Evolutionary conservation across 2,113 vertebrate genomes (phyloP), one percentile per base, ranked within the genome.

Genomic region (Periophthalmus modestus): DNA sequence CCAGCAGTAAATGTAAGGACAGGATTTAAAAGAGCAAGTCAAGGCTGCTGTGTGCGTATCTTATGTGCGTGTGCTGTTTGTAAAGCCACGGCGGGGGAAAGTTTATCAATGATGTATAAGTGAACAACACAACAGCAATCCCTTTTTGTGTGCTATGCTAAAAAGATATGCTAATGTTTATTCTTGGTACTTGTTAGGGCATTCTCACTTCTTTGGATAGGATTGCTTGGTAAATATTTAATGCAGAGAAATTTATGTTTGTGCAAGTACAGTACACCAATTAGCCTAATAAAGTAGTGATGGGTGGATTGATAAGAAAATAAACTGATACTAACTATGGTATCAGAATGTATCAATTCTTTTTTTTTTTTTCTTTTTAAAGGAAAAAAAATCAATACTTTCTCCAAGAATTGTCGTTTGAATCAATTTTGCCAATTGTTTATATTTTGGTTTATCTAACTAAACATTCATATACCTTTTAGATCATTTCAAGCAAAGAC

Each of bases 1-100:
- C 55, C 34, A 68, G 36, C 36, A 34, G 48, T 73, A n/a, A 63
- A 33, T 55, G 14, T n/a, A 39, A 68, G 66, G 48, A 58, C 48
- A 68, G 57, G 7, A 48, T n/a, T 47, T 55, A 9, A 23, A 52
- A 50, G 28, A 18, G 0, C 33, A 65, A 65, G 18, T n/a, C 62
- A 21, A 65, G 62, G 33, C 62, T 39, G 33, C 18, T 39, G 28
- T 65, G 15, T 12, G 33, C 61, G 39, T 39, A 39, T n/a, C 18
- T 36, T 11, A n/a, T 39, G 62, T 65, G 10, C 62, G 4, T 43
- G 62, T 39, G 33, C 11, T 43, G 18, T 43, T 62, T 34, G 23
- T 24, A 58, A 58, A 13, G 50, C 50, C 50, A n/a, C n/a, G 52
- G 19, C 21, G 57, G 13, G 21, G 24, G 21, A 34, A 62, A 34